Evolutionary conservation across 2,797 vertebrate genomes (phyloP).

Genomic region (Lacerta viridis): DNA sequence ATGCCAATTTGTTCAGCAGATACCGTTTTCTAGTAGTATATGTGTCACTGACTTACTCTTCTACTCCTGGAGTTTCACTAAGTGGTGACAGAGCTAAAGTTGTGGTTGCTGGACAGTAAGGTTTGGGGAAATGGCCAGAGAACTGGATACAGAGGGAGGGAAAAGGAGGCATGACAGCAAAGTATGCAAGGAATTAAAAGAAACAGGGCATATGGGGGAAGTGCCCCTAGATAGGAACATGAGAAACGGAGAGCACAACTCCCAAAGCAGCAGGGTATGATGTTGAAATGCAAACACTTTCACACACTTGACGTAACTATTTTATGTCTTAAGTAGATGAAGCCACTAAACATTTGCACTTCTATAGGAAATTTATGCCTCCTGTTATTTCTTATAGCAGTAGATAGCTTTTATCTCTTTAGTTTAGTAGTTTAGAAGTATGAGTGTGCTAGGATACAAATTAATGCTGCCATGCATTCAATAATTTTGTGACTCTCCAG

Average conservation of each 20-base stretch:
- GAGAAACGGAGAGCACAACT: not conserved
- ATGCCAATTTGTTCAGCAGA: not conserved
- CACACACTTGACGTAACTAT: not conserved
- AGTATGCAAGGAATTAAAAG: not conserved
- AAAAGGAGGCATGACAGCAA: not conserved
- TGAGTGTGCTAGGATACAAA: too few species aligned
- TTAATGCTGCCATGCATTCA: too few species aligned
- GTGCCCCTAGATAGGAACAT: not conserved
- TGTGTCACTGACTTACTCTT: not conserved
- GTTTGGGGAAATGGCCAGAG: not conserved
- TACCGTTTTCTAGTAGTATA: not conserved
- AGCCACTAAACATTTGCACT: not conserved
- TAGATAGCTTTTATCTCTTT: not conserved
- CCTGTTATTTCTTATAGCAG: not conserved
- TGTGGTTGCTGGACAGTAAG: not conserved
- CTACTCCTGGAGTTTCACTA: not conserved
- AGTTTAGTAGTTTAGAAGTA: too few species aligned
- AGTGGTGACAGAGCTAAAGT: not conserved
- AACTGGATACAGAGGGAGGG: not conserved
- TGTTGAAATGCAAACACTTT: not conserved
- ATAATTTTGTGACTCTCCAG: too few species aligned
- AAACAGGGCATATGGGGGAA: not conserved
- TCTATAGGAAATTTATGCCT: too few species aligned
- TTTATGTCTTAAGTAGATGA: not conserved
- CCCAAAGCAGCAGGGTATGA: not conserved